These are phyloP conservation scores for Chelonoidis abingdonii DNA, from an alignment of 2,113 vertebrate species.

Conservation along the genomic window DNA sequence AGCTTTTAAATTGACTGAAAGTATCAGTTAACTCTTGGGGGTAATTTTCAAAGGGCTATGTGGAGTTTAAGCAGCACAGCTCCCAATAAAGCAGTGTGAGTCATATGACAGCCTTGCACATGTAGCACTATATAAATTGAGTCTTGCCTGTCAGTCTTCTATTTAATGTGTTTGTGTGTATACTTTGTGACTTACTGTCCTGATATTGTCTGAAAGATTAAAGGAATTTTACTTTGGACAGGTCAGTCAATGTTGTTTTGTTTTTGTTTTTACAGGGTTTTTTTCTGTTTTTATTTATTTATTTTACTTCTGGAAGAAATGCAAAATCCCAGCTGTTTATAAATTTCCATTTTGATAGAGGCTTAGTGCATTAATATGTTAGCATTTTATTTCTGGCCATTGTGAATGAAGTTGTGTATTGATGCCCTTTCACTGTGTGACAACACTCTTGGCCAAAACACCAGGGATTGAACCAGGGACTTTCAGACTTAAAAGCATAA, in stretches of 20 bases:
- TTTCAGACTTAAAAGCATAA: not conserved
- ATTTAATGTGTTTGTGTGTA: not conserved
- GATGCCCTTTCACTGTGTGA: not conserved
- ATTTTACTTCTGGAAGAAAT: not conserved
- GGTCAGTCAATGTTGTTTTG: not conserved
- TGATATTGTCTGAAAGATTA: constrained; percentile 1
- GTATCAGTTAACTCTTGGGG: not conserved
- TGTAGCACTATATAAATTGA: not conserved
- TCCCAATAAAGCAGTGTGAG: constrained; percentile 1
- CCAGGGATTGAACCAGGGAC: not conserved
- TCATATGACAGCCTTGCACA: not conserved
- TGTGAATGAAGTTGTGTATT: not conserved
- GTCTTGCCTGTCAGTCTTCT: not conserved
- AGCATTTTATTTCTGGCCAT: constrained; percentile 38
- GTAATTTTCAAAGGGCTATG: not conserved
- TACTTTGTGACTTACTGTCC: not conserved
- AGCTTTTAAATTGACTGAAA: constrained; percentile 17
- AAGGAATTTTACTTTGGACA: not conserved
- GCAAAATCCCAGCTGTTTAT: not conserved
- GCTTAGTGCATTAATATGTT: not conserved
- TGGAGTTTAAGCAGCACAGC: not conserved
- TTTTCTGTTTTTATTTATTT: constrained; percentile 10
- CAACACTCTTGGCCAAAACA: not conserved
- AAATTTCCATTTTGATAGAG: constrained; percentile 14
- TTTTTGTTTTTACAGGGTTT: constrained; percentile 44